phyloP scores from a whole-genome alignment of 2,113 vertebrate genomes.

The Ptychochromis oligacanthus region DNA sequence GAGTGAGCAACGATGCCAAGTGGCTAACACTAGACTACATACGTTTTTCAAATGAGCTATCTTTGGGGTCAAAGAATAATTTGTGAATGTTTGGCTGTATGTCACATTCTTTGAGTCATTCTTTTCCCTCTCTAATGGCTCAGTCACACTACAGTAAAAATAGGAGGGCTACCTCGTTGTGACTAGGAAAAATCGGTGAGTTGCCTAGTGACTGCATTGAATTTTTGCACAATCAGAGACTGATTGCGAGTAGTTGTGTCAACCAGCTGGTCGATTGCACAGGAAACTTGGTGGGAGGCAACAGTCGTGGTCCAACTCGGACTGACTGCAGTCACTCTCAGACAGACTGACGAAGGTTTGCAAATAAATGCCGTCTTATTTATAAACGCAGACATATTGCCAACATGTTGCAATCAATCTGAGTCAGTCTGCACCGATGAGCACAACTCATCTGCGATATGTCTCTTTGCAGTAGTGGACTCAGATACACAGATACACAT shows the following conservation, averaged over 20 bases:
- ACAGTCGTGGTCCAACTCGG: background rate
- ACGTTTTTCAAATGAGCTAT: background rate
- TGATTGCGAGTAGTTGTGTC: background rate
- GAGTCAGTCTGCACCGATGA: background rate
- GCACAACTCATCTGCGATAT: background rate
- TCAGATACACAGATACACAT: too few relatives aligned
- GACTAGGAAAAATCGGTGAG: background rate
- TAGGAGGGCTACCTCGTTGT: background rate
- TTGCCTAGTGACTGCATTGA: background rate
- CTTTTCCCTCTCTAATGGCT: background rate
- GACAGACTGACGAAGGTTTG: background rate
- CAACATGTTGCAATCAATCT: background rate
- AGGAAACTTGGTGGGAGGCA: background rate
- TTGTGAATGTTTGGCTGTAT: background rate
- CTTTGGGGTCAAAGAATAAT: background rate
- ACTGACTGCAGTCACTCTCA: background rate
- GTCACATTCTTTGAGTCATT: background rate
- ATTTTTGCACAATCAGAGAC: background rate
- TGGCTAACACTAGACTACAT: background rate
- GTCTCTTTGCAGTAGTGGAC: background rate
- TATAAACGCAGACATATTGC: background rate
- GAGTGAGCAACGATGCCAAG: background rate
- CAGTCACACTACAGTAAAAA: background rate
- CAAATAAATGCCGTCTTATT: background rate
- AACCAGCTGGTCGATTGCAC: background rate